A percentile compares a stretch with the other conserved stretches of the same genome.
Evolutionary conservation across 2,888 invertebrate species (phyloP).

Genomic region (Pachydiplax longipennis): DNA sequence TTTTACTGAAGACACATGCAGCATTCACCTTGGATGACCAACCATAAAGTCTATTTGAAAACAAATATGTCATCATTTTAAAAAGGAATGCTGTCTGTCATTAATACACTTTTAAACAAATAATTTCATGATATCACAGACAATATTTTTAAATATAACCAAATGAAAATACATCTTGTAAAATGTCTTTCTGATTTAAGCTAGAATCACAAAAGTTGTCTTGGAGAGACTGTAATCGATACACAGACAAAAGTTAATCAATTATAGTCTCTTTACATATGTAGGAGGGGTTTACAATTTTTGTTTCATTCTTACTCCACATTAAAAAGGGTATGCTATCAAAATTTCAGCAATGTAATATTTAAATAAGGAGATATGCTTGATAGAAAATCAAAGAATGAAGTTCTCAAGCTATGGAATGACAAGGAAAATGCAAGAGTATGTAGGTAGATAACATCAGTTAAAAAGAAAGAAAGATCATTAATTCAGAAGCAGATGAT

Average conservation of each 20-base stretch:
- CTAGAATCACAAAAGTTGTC: constrained; percentile 39
- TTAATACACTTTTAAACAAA: neutral
- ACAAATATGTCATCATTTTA: neutral
- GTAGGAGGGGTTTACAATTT: neutral
- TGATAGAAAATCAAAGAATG: neutral
- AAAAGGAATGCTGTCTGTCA: constrained; percentile 37
- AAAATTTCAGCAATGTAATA: neutral
- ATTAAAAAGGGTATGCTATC: neutral
- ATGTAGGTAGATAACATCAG: neutral
- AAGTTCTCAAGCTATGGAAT: constrained; percentile 16
- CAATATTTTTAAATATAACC: constrained; percentile 14
- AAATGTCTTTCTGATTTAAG: constrained; percentile 10
- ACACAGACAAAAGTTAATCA: neutral
- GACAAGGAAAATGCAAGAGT: constrained; percentile 39
- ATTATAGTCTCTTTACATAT: neutral
- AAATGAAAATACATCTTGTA: constrained; percentile 24
- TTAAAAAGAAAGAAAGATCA: neutral
- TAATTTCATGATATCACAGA: constrained; percentile 31
- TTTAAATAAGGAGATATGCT: neutral
- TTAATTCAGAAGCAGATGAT: no score
- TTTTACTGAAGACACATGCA: neutral
- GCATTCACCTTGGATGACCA: constrained; percentile 19
- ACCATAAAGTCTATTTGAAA: neutral
- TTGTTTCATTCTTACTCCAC: constrained; percentile 24
- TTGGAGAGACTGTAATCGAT: neutral